Base-by-base conservation (phyloP, 2,888 invertebrate species). In the Poecilobothrus nobilitatus region DNA sequence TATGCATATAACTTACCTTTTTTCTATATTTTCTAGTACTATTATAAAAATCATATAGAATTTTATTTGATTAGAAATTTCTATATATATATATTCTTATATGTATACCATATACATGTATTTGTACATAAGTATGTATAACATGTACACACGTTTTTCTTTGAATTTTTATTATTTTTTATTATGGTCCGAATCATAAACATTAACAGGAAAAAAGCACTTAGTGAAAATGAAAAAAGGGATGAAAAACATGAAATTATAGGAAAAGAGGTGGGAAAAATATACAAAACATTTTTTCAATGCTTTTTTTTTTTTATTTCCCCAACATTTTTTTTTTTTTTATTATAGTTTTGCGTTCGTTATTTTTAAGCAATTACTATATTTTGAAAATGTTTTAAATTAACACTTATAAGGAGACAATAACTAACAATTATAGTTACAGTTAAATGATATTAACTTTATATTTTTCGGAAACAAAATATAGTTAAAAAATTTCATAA, bases 181-280 rank as follows among this genome's bases (percentile, higher is more conserved):
- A 53, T 53, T 53, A 53, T 53, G 53, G 53, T 53, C 53, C 15
- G 53, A 53, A 53, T 53, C 53, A 53, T 53, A 53, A 53, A 53
- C 53, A 53, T 53, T 53, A 18, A 18, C 53, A 18, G n/a, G 53
- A n/a, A 53, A 53, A 53, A 53, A 53, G 53, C 53, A 53, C 53
- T 53, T 53, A 53, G 53, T 53, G 53, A 53, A 53, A 53, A 53
- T 53, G 53, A 53, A 53, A 53, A 53, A 53, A 53, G 53, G 18
- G 53, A 53, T 18, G 18, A n/a, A 53, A 9, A 53, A 53, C 18
- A 18, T 12, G n/a, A 53, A 53, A 41, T 12, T 12, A n/a, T n/a
- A 41, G 15, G 15, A 53, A 53, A 53, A 53, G 27, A 5, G 27
- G 27, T 27, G 27, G 27, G 27, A 27, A 27, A 27, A 27, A 27